phyloP scores from a whole-genome alignment of 2,113 vertebrate species.

The Osmerus mordax region DNA sequence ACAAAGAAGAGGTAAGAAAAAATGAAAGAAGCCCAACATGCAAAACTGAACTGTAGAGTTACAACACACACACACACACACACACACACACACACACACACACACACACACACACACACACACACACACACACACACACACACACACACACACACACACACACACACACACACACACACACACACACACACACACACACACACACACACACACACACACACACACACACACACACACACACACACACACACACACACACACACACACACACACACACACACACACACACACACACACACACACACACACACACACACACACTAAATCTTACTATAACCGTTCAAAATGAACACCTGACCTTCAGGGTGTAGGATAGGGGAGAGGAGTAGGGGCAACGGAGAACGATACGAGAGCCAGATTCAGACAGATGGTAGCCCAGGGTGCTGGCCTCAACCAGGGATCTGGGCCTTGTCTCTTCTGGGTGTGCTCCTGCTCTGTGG shows the following conservation, averaged over 20 bases:
- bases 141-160: not conserved
- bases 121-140: not conserved
- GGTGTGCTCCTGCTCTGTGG: not conserved
- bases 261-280: not conserved
- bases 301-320: not conserved
- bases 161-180: not conserved
- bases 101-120: not conserved
- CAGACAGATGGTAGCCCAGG: conserved; percentile 41
- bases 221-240: not conserved
- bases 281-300: not conserved
- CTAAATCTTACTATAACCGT: not conserved
- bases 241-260: not conserved
- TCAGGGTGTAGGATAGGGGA: conserved; percentile 28
- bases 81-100: not conserved
- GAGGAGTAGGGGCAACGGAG: conserved; percentile 50
- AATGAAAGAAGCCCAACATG: not conserved
- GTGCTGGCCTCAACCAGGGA: conserved; percentile 20
- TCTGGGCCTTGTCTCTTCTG: conserved; percentile 3
- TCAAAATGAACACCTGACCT: conserved; percentile 24
- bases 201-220: not conserved
- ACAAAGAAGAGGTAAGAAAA: not conserved
- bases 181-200: not conserved
- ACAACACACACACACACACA: not conserved
- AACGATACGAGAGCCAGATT: conserved; percentile 20
- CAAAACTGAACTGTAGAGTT: not conserved